A percentile compares a stretch with the other conserved stretches of the same genome.
Evolutionary conservation across 2,113 vertebrate genomes (phyloP).

Genomic region (Geothlypis trichas): DNA sequence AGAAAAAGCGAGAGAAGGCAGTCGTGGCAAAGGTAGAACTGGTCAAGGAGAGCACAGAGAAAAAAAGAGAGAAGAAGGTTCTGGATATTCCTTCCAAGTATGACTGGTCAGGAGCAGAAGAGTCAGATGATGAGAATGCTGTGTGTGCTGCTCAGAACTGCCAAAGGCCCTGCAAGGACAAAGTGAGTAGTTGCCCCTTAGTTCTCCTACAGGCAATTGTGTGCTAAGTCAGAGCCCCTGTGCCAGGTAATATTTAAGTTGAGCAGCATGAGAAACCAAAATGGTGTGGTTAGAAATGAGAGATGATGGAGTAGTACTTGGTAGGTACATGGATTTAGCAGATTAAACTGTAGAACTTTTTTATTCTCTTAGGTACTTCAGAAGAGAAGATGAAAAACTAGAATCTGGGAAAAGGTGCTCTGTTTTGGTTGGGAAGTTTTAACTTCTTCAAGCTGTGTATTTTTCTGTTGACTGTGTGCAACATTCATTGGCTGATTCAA

Average conservation of each 20-base stretch:
- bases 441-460: not conserved
- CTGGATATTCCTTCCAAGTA: constrained; percentile 98
- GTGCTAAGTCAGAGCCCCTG: not conserved
- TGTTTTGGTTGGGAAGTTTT: not conserved
- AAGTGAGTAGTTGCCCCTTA: constrained; percentile 81
- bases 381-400: not conserved
- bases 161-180: constrained; percentile 96
- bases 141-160: constrained; percentile 96
- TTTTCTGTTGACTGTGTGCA: not conserved
- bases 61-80: constrained; percentile 93
- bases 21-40: constrained; percentile 86
- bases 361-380: not conserved
- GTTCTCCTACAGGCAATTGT: not conserved
- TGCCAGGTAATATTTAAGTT: not conserved
- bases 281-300: not conserved
- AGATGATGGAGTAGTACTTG: not conserved
- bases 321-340: not conserved
- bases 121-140: constrained; percentile 96
- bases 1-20: constrained; percentile 93
- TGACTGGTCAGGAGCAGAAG: constrained; percentile 97
- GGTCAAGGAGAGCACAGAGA: constrained; percentile 86
- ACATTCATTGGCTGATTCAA: not conserved
- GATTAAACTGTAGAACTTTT: not conserved
- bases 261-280: not conserved
- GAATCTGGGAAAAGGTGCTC: not conserved